Base-by-base conservation (phyloP, 2,888 invertebrate genomes). In the Polydrusus tereticollis region DNA sequence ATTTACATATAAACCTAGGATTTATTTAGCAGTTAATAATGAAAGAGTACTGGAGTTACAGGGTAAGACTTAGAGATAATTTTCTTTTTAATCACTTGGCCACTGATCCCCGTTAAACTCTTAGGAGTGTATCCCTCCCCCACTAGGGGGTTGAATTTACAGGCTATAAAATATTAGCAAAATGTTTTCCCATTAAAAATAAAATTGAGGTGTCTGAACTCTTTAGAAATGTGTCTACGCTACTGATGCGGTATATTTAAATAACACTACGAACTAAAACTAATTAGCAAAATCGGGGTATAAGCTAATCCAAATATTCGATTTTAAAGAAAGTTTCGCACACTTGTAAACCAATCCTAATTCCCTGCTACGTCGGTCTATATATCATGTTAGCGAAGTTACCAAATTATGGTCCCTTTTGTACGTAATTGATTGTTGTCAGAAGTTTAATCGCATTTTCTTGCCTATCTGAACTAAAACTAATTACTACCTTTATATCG, bases 21-120 rank as follows among this genome's bases (percentile, higher is more conserved):
- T 93, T 26, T 89, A 92, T 76, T 87, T 94, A 82, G 90, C 91
- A 0, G 90, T 95, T 0, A 93, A 94, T 79, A 90, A 90, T 62
- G 92, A 93, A 73, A 87, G 90, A 59, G 89, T 94, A 0, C 92
- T 92, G 0, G 92, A 92, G 71, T 82, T 94, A 77, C 83, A 90
- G 82, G 91, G 94, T 93, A 84, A 36, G 36, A 12, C n/a, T 36
- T 36, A n/a, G 2, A n/a, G n/a, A 1, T n/a, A 7, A 5, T 12
- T 36, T 36, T n/a, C n/a, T n/a, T n/a, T n/a, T n/a, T n/a, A n/a
- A n/a, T n/a, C n/a, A n/a, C n/a, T n/a, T n/a, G n/a, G n/a, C n/a
- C n/a, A n/a, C n/a, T n/a, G n/a, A n/a, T n/a, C n/a, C n/a, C n/a
- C n/a, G n/a, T n/a, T n/a, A n/a, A n/a, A n/a, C n/a, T n/a, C n/a